Conservation (phyloP, 2,888 invertebrate genomes). For the Rosalia funebris region DNA sequence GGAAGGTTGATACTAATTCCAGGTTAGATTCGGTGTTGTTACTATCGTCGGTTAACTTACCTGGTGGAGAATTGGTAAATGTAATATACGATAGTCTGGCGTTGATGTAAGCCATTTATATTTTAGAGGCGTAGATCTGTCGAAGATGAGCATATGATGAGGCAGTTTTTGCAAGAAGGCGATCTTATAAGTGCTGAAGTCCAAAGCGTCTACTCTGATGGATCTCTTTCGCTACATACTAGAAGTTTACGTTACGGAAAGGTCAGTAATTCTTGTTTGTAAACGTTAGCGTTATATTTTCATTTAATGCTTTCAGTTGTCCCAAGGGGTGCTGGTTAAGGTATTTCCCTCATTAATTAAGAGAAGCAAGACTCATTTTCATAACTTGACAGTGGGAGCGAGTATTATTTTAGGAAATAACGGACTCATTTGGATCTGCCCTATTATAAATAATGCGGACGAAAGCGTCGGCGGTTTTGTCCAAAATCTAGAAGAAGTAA, state of each 20-base stretch:
- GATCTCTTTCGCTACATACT: conserved; percentile 92
- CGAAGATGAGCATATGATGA: conserved; percentile 98
- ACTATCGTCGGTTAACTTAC: conserved; percentile 93
- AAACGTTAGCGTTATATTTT: neutral
- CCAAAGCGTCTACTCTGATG: conserved; percentile 91
- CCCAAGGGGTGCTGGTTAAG: conserved; percentile 88
- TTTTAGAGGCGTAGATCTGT: conserved; percentile 84
- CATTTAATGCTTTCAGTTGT: conserved; percentile 67
- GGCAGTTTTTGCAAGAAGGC: conserved; percentile 91
- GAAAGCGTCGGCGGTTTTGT: conserved; percentile 79
- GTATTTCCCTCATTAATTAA: conserved; percentile 93
- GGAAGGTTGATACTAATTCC: conserved; percentile 96
- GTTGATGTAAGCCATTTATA: neutral
- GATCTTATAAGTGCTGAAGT: conserved; percentile 98
- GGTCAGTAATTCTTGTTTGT: conserved; percentile 62
- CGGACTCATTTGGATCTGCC: conserved; percentile 94
- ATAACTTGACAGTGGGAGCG: conserved; percentile 90
- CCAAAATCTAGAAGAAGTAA: conserved; percentile 76
- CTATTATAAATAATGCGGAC: conserved; percentile 72
- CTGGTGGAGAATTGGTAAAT: conserved; percentile 92
- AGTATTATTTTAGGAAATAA: conserved; percentile 95
- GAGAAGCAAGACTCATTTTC: conserved; percentile 94
- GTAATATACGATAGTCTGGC: neutral
- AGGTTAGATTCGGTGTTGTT: conserved; percentile 87
- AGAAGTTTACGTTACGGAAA: conserved; percentile 98